These are phyloP conservation scores for Macaria liturata DNA, from an alignment of 2,888 invertebrate species.

Conservation along the genomic window DNA sequence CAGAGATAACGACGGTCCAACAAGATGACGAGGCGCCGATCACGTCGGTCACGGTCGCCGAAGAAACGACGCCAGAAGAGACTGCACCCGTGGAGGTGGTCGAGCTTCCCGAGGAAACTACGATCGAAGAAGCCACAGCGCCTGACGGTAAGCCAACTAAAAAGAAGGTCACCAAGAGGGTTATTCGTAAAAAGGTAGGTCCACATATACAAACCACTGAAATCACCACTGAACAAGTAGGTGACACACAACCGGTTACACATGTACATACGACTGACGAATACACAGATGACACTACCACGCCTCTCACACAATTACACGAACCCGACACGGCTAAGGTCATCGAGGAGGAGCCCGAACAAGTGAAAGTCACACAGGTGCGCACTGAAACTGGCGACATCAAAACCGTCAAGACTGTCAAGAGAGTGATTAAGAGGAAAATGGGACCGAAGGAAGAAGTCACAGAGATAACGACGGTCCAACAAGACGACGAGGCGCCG, in stretches of 20 bases:
- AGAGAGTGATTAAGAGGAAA: constrained; percentile 41
- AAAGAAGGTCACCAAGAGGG: constrained; percentile 42
- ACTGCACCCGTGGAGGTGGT: constrained; percentile 18
- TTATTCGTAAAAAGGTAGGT: constrained; percentile 63
- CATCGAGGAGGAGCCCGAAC: constrained; percentile 33
- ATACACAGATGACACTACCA: constrained; percentile 42
- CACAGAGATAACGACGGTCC: constrained; percentile 25
- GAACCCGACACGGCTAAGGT: constrained; percentile 43
- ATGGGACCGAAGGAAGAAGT: constrained; percentile 55
- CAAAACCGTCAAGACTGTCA: constrained; percentile 46
- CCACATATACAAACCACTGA: constrained; percentile 49
- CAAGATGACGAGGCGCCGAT: no score
- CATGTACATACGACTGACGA: constrained; percentile 59
- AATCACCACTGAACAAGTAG: constrained; percentile 63
- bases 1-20: no score
- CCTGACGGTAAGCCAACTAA: constrained; percentile 39
- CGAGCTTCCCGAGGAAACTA: constrained; percentile 48
- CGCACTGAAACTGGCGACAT: constrained; percentile 46
- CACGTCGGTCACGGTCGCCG: not conserved
- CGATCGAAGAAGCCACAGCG: constrained; percentile 28
- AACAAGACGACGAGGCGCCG: constrained; percentile 28
- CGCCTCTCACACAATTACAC: constrained; percentile 28
- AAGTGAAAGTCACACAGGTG: constrained; percentile 30
- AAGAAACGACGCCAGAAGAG: not conserved
- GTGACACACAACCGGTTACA: constrained; percentile 65